A percentile compares a stretch with the other conserved stretches of the same genome.
These are phyloP conservation scores for Corythoichthys haematopterus DNA, from an alignment of 2,113 vertebrate species.

Conservation along the genomic window DNA sequence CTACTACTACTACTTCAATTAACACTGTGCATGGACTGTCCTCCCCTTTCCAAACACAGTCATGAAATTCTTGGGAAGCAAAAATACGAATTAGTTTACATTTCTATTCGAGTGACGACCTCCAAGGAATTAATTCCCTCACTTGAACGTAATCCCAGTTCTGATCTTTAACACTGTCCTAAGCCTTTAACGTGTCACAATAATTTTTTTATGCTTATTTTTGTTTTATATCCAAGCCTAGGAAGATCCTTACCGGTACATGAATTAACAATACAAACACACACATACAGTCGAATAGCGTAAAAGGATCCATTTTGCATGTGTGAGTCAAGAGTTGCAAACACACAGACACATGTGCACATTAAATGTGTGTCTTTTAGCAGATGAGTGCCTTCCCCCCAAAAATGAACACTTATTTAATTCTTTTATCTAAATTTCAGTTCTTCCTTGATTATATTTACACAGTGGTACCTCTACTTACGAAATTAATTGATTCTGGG, in stretches of 20 bases:
- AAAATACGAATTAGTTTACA: constrained; percentile 71
- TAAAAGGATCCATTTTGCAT: no score
- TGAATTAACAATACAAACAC: constrained; percentile 35
- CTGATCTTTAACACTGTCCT: constrained; percentile 27
- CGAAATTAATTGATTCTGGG: no score
- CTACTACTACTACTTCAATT: constrained; percentile 50
- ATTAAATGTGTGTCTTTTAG: constrained; percentile 77
- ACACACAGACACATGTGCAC: constrained; percentile 52
- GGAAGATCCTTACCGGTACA: constrained; percentile 38
- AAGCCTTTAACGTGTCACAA: constrained; percentile 19
- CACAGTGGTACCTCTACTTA: no score
- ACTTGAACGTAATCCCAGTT: constrained; percentile 21
- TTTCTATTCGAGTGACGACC: constrained; percentile 50
- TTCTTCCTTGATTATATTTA: constrained; percentile 39
- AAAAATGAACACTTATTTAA: constrained; percentile 83
- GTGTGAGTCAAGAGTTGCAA: constrained; percentile 48
- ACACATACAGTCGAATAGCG: constrained; percentile 5
- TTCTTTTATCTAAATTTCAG: constrained; percentile 53
- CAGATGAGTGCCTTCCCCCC: constrained; percentile 95
- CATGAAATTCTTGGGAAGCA: constrained; percentile 69
- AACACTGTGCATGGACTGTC: constrained; percentile 94
- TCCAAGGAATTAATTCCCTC: constrained; percentile 22
- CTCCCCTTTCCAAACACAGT: constrained; percentile 80
- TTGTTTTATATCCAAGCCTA: constrained; percentile 10
- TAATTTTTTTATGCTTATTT: constrained; percentile 8